Percentiles rank a stretch among this genome's conserved stretches.
These are phyloP conservation scores for Osmerus mordax DNA, from an alignment of 2,113 vertebrate species.

Conservation along the genomic window DNA sequence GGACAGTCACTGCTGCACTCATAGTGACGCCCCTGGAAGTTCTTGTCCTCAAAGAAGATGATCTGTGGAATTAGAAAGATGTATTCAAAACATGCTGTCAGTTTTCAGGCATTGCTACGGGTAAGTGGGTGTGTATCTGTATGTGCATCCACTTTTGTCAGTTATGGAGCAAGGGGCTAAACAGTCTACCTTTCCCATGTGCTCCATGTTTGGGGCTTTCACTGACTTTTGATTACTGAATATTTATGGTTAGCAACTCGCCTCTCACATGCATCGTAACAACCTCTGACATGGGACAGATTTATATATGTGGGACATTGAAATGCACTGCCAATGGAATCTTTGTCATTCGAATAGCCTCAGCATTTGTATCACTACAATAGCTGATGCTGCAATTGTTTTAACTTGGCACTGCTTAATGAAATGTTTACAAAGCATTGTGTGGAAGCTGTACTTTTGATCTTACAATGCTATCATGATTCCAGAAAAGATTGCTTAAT, in stretches of 20 bases:
- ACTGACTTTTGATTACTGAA: slow-evolving; percentile 29
- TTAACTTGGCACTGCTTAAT: slow-evolving; percentile 43
- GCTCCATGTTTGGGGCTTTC: slow-evolving; percentile 47
- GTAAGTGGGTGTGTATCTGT: neutral
- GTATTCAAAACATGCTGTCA: neutral
- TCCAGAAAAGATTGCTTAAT: slow-evolving; percentile 53
- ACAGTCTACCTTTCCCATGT: slow-evolving; percentile 46
- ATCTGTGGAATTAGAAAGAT: slow-evolving; percentile 48
- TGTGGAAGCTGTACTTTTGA: slow-evolving; percentile 36
- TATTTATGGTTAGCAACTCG: slow-evolving; percentile 9
- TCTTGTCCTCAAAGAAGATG: slow-evolving; percentile 68
- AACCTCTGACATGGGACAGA: slow-evolving; percentile 27
- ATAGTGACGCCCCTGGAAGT: slow-evolving; percentile 64
- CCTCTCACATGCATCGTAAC: slow-evolving; percentile 30
- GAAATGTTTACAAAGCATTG: slow-evolving; percentile 32
- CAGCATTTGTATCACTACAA: slow-evolving; percentile 50
- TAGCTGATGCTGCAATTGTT: slow-evolving; percentile 53
- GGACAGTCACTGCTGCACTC: slow-evolving; percentile 49
- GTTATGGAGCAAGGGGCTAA: too few relatives aligned
- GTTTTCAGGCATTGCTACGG: neutral
- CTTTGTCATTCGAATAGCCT: slow-evolving; percentile 54
- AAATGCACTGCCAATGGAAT: slow-evolving; percentile 38
- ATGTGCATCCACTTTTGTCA: neutral
- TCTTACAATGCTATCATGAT: slow-evolving; percentile 33
- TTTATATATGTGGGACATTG: slow-evolving; percentile 58